Percentiles rank a stretch among this genome's conserved stretches.
Evolutionary conservation across 2,888 invertebrate species (phyloP).

Genomic region (Ernsta delagoae): DNA sequence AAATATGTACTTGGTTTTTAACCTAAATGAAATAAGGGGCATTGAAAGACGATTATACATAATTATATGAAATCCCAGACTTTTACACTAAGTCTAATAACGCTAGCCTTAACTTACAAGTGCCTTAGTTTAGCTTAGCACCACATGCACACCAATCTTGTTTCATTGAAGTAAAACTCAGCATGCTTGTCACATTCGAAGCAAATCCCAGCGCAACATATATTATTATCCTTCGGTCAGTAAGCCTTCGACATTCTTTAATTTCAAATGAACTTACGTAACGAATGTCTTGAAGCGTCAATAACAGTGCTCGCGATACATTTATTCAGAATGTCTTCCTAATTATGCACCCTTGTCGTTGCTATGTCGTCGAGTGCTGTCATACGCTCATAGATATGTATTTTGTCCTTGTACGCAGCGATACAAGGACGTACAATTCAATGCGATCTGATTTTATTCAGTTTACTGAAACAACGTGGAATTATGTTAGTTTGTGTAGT

Average conservation of each 20-base stretch:
- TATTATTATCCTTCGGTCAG: not conserved
- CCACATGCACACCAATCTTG: too few species aligned
- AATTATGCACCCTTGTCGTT: slow-evolving; percentile 5
- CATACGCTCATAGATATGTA: not conserved
- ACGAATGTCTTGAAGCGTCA: not conserved
- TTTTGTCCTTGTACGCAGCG: not conserved
- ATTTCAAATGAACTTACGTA: not conserved
- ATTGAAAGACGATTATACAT: too few species aligned
- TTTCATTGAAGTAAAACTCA: too few species aligned
- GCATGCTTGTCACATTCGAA: not conserved
- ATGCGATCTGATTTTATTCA: not conserved
- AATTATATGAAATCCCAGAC: too few species aligned
- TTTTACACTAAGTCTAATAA: too few species aligned
- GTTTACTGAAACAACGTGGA: not conserved
- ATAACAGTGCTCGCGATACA: not conserved
- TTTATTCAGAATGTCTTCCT: slow-evolving; percentile 4
- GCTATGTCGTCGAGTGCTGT: not conserved
- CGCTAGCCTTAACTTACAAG: too few species aligned
- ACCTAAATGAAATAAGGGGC: too few species aligned
- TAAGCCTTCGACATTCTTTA: not conserved
- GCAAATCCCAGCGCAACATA: not conserved
- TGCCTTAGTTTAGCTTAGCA: too few species aligned
- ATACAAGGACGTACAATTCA: not conserved
- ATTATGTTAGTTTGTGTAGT: not conserved
- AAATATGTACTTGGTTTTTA: too few species aligned